These are phyloP conservation scores for Cottoperca gobio DNA, from an alignment of 2,797 vertebrate species.

Conservation along the genomic window DNA sequence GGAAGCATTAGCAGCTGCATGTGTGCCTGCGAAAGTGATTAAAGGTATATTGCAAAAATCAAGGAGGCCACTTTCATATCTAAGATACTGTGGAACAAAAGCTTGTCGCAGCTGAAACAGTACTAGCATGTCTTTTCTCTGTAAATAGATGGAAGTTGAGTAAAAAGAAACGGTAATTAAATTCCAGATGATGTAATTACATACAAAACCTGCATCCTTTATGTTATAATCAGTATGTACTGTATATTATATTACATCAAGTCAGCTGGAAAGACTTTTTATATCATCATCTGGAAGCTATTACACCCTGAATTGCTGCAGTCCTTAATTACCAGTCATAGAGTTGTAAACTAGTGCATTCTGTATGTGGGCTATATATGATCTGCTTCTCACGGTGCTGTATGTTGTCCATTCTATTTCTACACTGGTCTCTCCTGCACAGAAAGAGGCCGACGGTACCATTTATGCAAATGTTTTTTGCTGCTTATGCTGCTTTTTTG, in stretches of 20 bases:
- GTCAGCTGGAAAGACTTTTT: conserved; percentile 42
- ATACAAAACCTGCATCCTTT: conserved; percentile 24
- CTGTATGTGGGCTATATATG: conserved; percentile 21
- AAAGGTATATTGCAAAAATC: background rate
- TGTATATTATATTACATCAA: conserved; percentile 31
- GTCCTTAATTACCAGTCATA: conserved; percentile 47
- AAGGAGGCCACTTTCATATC: background rate
- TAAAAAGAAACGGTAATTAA: conserved; percentile 16
- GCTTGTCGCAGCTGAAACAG: background rate
- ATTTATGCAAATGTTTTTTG: conserved; percentile 9
- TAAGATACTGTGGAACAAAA: background rate
- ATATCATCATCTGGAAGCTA: conserved; percentile 57
- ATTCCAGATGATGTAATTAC: conserved; percentile 46
- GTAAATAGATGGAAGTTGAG: background rate
- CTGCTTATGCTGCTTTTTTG: too few species aligned
- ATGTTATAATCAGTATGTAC: conserved; percentile 35
- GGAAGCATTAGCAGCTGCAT: background rate
- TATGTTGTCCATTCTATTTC: conserved; percentile 6
- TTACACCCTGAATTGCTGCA: conserved; percentile 41
- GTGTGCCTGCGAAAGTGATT: background rate
- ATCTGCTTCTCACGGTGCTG: conserved; percentile 18
- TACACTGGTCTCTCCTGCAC: background rate
- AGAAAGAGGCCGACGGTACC: background rate
- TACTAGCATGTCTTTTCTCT: background rate
- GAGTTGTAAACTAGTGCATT: conserved; percentile 43